A percentile compares a stretch with the other conserved stretches of the same genome.
These are phyloP conservation scores for Tetraneura akinire DNA, from an alignment of 1,140 invertebrate genomes.

Conservation along the genomic window DNA sequence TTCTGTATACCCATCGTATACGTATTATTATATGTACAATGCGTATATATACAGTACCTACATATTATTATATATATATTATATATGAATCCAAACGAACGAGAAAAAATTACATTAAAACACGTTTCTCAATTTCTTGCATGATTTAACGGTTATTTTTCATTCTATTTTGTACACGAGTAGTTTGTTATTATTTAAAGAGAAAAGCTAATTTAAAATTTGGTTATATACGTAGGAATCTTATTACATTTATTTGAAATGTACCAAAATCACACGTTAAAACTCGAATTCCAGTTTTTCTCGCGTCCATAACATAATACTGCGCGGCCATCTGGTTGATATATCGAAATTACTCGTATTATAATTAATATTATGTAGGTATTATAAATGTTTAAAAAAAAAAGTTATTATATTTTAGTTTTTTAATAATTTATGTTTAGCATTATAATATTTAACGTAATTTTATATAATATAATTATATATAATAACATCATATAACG, in stretches of 20 bases:
- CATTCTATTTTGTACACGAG: slow-evolving; percentile 9
- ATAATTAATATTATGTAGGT: background rate
- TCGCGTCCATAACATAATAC: background rate
- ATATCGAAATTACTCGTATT: no score
- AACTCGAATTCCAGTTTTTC: slow-evolving; percentile 27
- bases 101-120: slow-evolving; percentile 35
- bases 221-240: slow-evolving; percentile 16
- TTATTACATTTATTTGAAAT: slow-evolving; percentile 37
- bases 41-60: background rate
- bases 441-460: slow-evolving; percentile 28
- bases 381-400: background rate
- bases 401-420: background rate
- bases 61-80: no score
- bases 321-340: slow-evolving; percentile 31
- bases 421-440: background rate
- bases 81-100: background rate
- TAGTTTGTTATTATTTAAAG: slow-evolving; percentile 38
- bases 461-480: background rate
- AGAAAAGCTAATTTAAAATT: slow-evolving; percentile 45
- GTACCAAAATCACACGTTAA: background rate
- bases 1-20: no score
- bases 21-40: no score
- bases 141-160: slow-evolving; percentile 36
- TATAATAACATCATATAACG: no score
- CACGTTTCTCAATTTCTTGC: slow-evolving; percentile 23